Base-by-base conservation (phyloP, 2,113 vertebrate species). In the Nycticryphes semicollaris region DNA sequence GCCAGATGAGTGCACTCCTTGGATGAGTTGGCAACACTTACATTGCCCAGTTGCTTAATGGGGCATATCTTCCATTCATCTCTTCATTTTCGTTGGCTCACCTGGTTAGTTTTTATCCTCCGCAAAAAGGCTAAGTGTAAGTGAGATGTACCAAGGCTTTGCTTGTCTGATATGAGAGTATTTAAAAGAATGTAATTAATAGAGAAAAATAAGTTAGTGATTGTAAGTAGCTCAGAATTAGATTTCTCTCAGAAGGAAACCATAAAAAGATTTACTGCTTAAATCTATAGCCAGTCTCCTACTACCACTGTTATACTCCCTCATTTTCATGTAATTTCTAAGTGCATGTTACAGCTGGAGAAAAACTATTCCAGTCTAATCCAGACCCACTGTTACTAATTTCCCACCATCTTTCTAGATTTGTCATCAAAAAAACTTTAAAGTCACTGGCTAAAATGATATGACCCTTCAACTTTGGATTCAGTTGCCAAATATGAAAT, bases 41-140 rank as follows among this genome's bases (percentile, higher is more conserved):
- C 19, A n/a, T 24, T 73, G 70, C 51, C 74, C 47, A 33, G 8
- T 83, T 95, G 39, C 54, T 89, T 87, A 90, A 92, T 19, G 35
- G 83, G 30, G 48, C 41, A 1, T 11, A 39, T 43, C 43, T 88
- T 90, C 73, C 11, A 9, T 39, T 93, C 39, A 82, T 50, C 30
- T 41, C 33, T 69, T 50, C 79, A 28, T 94, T 91, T 72, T 94
- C 76, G 17, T 43, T 81, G 72, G 39, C 21, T 74, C 76, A 72
- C n/a, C 50, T 72, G 90, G 73, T 43, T 81, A 48, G 57, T 35
- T 91, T 81, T 19, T 81, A 48, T 53, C 41, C 60, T 90, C 41
- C 62, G 22, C n/a, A 74, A 84, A 84, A 94, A 91, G 33, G 45
- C 28, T 83, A 63, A 81, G 43, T 24, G 57, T 28, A 62, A 69